Evolutionary conservation across 2,797 vertebrate species (phyloP), one percentile per base, ranked within the genome.

Genomic region (Epinephelus coioides): DNA sequence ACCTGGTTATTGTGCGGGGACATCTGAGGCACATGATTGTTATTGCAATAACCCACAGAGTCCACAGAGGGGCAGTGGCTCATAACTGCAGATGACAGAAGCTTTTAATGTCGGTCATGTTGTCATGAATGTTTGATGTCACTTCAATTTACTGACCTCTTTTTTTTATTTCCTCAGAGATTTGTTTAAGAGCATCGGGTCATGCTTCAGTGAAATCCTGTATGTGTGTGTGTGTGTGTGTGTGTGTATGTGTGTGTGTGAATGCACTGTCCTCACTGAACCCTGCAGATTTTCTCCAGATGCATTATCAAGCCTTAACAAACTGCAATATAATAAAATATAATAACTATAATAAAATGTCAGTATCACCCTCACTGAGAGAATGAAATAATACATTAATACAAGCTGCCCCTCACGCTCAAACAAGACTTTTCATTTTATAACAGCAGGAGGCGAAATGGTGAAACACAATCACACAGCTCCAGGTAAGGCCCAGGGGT

Each of bases 71-170:
- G 95, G 95, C 70, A 82, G 89, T 91, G 86, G 67, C 68, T 85
- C 82, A 87, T 80, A 82, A 75, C 71, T 51, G 55, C 81, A 65
- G 9, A 50, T 25, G 21, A 63, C 27, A 21, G 59, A 44, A 62
- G 69, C 19, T 76, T 85, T 51, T 53, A 68, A 80, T 80, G 71
- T 88, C 57, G 53, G 83, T 83, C 78, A 88, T 87, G 86, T 90
- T 79, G 87, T 88, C 89, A 94, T 93, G 46, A 93, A 93, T 91
- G 83, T 94, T 94, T 94, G 88, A 95, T 93, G 88, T 81, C 85
- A 86, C 83, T 83, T 90, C 79, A 90, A 85, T 92, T 88, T 87
- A 87, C 83, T 95, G 93, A 94, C 94, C 95, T 95, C 84, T 79
- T 79, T 92, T 89, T 81, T 88, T 6, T 73, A 91, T 85, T 81